phyloP scores from a whole-genome alignment of 2,113 vertebrate species.

The Megatriorchis doriae region DNA sequence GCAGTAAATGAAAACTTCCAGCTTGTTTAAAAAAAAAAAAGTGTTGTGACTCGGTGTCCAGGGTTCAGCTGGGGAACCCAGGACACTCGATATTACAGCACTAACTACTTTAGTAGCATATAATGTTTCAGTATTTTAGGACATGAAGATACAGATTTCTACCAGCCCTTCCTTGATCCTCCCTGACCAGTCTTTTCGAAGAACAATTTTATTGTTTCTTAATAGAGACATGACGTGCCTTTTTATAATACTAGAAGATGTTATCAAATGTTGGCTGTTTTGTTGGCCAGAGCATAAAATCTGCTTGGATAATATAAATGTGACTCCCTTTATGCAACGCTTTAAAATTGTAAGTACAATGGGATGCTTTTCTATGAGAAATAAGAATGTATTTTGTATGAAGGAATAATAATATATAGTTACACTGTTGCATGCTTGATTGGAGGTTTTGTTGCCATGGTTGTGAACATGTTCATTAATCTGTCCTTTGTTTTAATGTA shows the following conservation, averaged over 20 bases:
- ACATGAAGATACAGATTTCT: neutral
- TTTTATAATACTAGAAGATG: neutral
- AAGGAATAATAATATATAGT: neutral
- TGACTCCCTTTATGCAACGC: neutral
- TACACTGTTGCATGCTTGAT: neutral
- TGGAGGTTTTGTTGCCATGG: neutral
- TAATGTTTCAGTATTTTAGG: neutral
- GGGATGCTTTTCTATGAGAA: neutral
- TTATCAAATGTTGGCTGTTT: neutral
- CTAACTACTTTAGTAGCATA: neutral
- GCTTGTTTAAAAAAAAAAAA: neutral
- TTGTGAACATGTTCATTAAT: neutral
- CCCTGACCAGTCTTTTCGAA: neutral
- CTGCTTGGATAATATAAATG: neutral
- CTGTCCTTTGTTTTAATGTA: neutral
- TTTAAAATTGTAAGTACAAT: neutral
- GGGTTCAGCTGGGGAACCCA: no score
- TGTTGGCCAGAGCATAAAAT: neutral
- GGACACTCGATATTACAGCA: neutral
- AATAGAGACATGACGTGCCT: neutral
- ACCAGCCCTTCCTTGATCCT: neutral
- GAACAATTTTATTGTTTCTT: neutral
- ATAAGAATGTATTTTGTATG: neutral
- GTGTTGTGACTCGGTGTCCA: neutral
- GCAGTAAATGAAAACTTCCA: neutral